phyloP scores from a whole-genome alignment of 2,797 vertebrate species.

The Hippopotamyrus pictus region DNA sequence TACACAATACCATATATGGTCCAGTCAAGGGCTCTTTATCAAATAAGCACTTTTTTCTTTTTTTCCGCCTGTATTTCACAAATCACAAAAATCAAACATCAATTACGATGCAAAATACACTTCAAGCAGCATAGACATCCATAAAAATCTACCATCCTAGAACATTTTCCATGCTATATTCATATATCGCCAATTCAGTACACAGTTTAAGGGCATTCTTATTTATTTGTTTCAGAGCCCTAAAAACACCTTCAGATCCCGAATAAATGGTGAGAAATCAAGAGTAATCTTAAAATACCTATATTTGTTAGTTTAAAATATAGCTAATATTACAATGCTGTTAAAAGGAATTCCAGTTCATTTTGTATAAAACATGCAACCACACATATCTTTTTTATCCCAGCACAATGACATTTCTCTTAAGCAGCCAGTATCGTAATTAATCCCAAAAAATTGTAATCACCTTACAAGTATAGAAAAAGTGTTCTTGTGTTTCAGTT shows the following conservation, averaged over 20 bases:
- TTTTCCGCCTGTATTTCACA: background rate
- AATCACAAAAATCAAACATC: background rate
- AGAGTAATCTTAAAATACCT: background rate
- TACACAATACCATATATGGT: background rate
- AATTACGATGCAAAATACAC: background rate
- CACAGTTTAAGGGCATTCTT: background rate
- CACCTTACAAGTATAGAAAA: background rate
- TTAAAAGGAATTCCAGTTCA: background rate
- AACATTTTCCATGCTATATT: background rate
- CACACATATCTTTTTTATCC: background rate
- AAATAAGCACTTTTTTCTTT: background rate
- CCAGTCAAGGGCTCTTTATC: background rate
- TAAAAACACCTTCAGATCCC: background rate
- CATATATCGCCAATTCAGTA: background rate
- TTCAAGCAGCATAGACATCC: background rate
- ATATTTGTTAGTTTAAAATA: background rate
- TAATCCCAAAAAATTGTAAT: background rate
- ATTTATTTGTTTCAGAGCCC: background rate
- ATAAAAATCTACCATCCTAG: background rate
- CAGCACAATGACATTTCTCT: background rate
- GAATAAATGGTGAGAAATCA: background rate
- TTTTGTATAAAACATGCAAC: background rate
- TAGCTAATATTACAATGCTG: background rate
- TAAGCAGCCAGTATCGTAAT: background rate
- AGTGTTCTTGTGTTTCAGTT: background rate